phyloP scores from a whole-genome alignment of 2,113 vertebrate species.

The Leucopsar rothschildi region DNA sequence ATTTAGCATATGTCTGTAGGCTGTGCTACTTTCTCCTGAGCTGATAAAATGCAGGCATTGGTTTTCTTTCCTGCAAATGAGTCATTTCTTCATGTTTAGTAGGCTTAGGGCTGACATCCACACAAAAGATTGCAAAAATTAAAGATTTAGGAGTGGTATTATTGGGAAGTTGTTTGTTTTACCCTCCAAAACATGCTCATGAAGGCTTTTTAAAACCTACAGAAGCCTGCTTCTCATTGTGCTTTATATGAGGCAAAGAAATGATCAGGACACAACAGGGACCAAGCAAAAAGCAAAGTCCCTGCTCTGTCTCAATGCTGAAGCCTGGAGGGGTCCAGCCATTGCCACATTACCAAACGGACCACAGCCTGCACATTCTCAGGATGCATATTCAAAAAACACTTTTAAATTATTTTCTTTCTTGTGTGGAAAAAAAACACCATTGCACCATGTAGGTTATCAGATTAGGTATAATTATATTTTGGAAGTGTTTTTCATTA shows the following conservation, averaged over 20 bases:
- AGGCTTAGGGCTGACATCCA: not conserved
- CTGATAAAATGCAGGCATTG: not conserved
- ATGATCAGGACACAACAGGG: not conserved
- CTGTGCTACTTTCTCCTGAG: constrained; percentile 15
- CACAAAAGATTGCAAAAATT: not conserved
- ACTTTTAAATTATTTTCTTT: not conserved
- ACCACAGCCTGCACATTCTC: not conserved
- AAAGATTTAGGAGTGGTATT: not conserved
- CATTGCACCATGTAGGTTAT: not conserved
- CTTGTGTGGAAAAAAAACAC: not conserved
- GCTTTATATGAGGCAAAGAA: not conserved
- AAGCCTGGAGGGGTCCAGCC: not conserved
- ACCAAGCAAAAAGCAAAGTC: not conserved
- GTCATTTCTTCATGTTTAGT: constrained; percentile 20
- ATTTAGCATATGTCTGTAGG: constrained; percentile 30
- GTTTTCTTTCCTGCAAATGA: not conserved
- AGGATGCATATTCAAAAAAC: not conserved
- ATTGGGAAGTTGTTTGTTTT: not conserved
- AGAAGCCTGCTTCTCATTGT: not conserved
- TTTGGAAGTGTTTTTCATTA: not conserved
- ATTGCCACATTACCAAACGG: not conserved
- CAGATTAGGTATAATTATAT: not conserved
- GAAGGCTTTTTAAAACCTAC: not conserved
- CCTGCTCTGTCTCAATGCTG: not conserved
- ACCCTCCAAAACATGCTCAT: not conserved